Conservation (phyloP, 2,113 vertebrate genomes). For the Ceratotherium simum region DNA sequence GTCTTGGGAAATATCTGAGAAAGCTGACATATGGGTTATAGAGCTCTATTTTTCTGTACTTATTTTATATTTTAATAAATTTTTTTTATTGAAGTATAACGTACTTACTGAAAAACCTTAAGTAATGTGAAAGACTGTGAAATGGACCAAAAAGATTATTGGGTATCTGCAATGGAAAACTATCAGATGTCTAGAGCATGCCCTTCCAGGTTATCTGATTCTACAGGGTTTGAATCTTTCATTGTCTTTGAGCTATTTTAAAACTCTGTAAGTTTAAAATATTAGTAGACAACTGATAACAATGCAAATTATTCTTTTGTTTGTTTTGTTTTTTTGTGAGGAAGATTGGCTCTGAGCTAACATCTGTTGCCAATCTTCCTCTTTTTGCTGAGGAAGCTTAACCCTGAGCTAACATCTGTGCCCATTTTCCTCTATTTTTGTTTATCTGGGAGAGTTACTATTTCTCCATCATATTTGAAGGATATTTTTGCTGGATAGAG, state of each 20-base stretch:
- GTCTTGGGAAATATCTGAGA: background rate
- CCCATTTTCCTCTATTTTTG: too few relatives aligned
- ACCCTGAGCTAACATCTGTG: too few relatives aligned
- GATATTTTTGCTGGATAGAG: too few relatives aligned
- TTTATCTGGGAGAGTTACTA: too few relatives aligned
- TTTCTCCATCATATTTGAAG: too few relatives aligned
- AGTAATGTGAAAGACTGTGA: background rate
- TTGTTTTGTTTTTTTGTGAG: too few relatives aligned
- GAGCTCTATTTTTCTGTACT: background rate
- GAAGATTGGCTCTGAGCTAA: too few relatives aligned
- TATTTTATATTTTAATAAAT: background rate
- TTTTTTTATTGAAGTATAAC: background rate
- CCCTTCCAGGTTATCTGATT: background rate
- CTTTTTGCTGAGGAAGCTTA: too few relatives aligned
- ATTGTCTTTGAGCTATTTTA: background rate
- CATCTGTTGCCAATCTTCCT: too few relatives aligned
- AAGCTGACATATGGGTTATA: background rate
- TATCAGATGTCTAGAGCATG: background rate
- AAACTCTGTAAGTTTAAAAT: background rate
- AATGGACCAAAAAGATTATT: background rate
- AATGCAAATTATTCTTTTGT: background rate
- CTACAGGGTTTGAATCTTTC: background rate
- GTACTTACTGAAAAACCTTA: background rate
- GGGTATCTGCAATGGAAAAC: background rate
- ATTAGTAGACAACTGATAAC: background rate